Conservation (phyloP, 2,888 invertebrate genomes). For the Pachymerium ferrugineum region DNA sequence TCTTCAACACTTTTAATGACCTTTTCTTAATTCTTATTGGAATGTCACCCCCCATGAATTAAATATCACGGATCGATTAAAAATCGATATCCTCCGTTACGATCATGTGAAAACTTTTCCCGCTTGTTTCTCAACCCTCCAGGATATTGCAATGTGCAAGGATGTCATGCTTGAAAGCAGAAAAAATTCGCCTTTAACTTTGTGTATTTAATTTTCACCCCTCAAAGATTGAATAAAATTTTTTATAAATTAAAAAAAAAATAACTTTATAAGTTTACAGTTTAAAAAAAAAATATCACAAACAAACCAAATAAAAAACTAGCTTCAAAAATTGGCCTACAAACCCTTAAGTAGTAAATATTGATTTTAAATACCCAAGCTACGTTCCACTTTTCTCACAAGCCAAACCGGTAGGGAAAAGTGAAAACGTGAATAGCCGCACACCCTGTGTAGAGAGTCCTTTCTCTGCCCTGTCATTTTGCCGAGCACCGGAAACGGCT, state of each 20-base stretch:
- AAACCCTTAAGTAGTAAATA: background rate
- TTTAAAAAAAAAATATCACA: background rate
- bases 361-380: background rate
- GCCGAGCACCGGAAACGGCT: slow-evolving; percentile 14
- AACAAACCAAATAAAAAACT: background rate
- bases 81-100: no score
- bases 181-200: background rate
- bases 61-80: background rate
- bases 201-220: background rate
- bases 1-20: background rate
- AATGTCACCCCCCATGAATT: background rate
- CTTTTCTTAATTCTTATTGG: background rate
- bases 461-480: background rate
- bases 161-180: slow-evolving; percentile 5
- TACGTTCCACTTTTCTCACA: background rate
- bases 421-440: slow-evolving; percentile 3
- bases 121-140: no score
- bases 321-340: no score
- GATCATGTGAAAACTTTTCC: no score
- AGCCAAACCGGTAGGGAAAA: no score
- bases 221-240: background rate
- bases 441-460: background rate
- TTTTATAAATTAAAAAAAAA: background rate
- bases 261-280: no score
- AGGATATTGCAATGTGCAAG: slow-evolving; percentile 13